A percentile compares a stretch with the other conserved stretches of the same genome.
These are phyloP conservation scores for Gymnocheta viridis DNA, from an alignment of 2,888 invertebrate genomes.

Conservation along the genomic window DNA sequence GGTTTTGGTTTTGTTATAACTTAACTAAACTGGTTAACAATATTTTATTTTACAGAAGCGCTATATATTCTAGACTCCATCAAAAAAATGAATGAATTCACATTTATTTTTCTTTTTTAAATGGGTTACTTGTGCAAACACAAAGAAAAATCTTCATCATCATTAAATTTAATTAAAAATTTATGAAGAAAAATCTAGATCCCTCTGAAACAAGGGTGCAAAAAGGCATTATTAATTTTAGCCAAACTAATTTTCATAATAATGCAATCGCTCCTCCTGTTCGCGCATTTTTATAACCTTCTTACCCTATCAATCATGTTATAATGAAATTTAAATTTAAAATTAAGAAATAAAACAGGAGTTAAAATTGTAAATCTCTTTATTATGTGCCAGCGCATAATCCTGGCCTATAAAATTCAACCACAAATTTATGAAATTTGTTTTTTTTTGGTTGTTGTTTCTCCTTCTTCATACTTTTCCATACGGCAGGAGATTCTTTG, in stretches of 20 bases:
- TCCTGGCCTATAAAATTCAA: conserved; percentile 32
- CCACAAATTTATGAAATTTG: conserved; percentile 43
- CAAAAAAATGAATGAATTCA: too few relatives aligned
- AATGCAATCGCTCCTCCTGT: neutral
- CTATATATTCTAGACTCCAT: too few relatives aligned
- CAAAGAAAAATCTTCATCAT: neutral
- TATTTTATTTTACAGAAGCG: too few relatives aligned
- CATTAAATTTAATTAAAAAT: conserved; percentile 17
- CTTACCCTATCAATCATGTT: conserved; percentile 42
- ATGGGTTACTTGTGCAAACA: neutral
- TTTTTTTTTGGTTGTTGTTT: too few relatives aligned
- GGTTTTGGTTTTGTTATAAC: too few relatives aligned
- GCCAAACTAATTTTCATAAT: conserved; percentile 21
- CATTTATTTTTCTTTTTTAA: neutral
- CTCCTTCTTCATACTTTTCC: neutral
- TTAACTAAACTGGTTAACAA: too few relatives aligned
- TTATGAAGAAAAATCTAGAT: neutral
- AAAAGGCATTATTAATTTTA: neutral
- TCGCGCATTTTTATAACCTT: neutral
- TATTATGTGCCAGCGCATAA: conserved; percentile 40
- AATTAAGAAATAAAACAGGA: conserved; percentile 20
- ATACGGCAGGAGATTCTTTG: conserved; percentile 9
- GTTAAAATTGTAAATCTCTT: conserved; percentile 37
- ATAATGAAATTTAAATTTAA: conserved; percentile 46
- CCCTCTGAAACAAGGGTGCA: neutral